Percentiles rank a stretch among this genome's conserved stretches.
Evolutionary conservation across 2,888 invertebrate species (phyloP).

Genomic region (Lochmaea crataegi): DNA sequence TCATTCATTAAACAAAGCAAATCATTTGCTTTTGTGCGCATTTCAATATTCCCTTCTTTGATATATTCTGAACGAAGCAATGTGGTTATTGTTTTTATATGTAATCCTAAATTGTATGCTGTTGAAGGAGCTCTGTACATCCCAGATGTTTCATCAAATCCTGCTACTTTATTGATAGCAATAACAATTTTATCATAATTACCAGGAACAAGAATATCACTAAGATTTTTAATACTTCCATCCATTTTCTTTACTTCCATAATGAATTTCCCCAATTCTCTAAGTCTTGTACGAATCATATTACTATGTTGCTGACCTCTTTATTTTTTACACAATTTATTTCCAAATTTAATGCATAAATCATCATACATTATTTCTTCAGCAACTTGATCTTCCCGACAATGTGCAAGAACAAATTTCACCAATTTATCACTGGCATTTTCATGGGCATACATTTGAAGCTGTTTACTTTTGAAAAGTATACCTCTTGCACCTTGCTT

Average conservation of each 20-base stretch:
- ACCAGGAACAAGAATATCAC: constrained; percentile 27
- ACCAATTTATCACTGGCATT: constrained; percentile 18
- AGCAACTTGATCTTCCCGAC: constrained; percentile 15
- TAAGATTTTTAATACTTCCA: constrained; percentile 20
- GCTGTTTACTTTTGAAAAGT: constrained; percentile 13
- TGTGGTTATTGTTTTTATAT: constrained; percentile 17
- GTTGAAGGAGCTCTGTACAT: constrained; percentile 33
- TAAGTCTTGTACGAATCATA: constrained; percentile 16
- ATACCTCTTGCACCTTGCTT: background rate
- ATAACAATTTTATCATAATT: constrained; percentile 31
- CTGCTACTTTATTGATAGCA: constrained; percentile 31
- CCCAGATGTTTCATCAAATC: constrained; percentile 24
- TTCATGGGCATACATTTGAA: constrained; percentile 21
- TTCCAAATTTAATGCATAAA: constrained; percentile 18
- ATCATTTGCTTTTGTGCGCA: constrained; percentile 13
- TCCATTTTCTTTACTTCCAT: constrained; percentile 22
- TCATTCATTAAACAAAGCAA: constrained; percentile 31
- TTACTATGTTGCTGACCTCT: constrained; percentile 12
- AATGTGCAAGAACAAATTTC: constrained; percentile 20
- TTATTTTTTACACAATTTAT: constrained; percentile 17
- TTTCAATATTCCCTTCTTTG: constrained; percentile 19
- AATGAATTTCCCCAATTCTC: constrained; percentile 24
- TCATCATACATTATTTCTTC: constrained; percentile 13
- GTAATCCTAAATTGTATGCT: constrained; percentile 30
- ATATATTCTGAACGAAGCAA: constrained; percentile 16